Evolutionary conservation across 2,888 invertebrate species (phyloP).

Genomic region (Halocaridina rubra): DNA sequence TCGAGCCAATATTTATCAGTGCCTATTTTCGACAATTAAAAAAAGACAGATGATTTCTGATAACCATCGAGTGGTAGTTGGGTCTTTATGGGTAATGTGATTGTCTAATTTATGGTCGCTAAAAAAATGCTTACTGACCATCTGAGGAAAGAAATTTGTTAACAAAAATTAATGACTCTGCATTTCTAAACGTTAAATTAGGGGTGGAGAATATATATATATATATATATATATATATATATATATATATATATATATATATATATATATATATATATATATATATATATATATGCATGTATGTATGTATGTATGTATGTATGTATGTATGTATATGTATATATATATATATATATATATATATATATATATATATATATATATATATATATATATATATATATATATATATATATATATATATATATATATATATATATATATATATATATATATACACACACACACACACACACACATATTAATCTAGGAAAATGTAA

Average conservation of each 20-base stretch:
- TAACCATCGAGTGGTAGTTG: too few species aligned
- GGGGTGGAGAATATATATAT: background rate
- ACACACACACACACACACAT: conserved; percentile 16
- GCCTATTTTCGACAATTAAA: too few species aligned
- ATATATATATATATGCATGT: background rate
- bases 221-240: conserved; percentile 18
- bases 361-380: conserved; percentile 1
- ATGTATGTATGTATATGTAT: conserved; percentile 6
- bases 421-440: background rate
- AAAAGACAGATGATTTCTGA: too few species aligned
- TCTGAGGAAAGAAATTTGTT: background rate
- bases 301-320: background rate
- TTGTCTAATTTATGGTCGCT: too few species aligned
- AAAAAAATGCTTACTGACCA: background rate
- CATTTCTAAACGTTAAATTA: too few species aligned
- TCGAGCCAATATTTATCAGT: too few species aligned
- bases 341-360: conserved; percentile 22
- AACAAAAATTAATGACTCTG: background rate
- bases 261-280: background rate
- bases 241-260: conserved; percentile 29
- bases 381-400: background rate
- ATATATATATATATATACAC: conserved; percentile 21
- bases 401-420: conserved; percentile 22
- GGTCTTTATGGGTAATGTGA: too few species aligned
- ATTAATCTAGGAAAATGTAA: conserved; percentile 16